Evolutionary conservation across 2,888 invertebrate genomes (phyloP), one percentile per base, ranked within the genome.

Genomic region (Actias luna): DNA sequence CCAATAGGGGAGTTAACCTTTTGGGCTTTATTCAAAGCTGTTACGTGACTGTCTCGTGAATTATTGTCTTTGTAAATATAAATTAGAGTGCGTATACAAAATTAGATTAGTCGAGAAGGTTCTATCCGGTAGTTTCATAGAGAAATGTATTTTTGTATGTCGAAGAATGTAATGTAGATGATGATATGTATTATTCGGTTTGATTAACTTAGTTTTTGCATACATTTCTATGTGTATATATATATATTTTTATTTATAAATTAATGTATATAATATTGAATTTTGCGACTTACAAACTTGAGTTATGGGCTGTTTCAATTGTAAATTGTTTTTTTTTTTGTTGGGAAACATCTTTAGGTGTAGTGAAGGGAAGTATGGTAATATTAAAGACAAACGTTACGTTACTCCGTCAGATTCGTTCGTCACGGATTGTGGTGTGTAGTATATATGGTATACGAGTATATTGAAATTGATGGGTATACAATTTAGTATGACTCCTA

Each of bases 111-210:
- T 29, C 1, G 55, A 27, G n/a, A 29, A 12, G 29, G 22, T 55
- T 29, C 5, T 29, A 16, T 4, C 16, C 29, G 55, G 16, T 55
- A 55, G 55, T 55, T 16, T 22, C 22, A 22, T 29, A 29, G 29
- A 29, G 10, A 55, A 29, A 55, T 55, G 16, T 55, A 55, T 55
- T 55, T 55, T 55, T 55, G 29, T 55, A 55, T 29, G 29, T 10
- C 18, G 10, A 29, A 22, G 22, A 52, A 0, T 52, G 25, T 42
- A 12, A 18, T 16, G 16, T 5, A 33, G 8, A 5, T 42, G 27
- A 14, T 52, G 50, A 52, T 14, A 52, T 52, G 2, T 10, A 22
- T 2, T 22, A 12, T 22, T 22, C n/a, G 29, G 55, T 22, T 10
- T 25, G 2, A 46, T 46, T 10, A 46, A 22, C 18, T 5, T 42